Base-by-base conservation (phyloP, 2,113 vertebrate genomes). In the Paradisaea rubra region DNA sequence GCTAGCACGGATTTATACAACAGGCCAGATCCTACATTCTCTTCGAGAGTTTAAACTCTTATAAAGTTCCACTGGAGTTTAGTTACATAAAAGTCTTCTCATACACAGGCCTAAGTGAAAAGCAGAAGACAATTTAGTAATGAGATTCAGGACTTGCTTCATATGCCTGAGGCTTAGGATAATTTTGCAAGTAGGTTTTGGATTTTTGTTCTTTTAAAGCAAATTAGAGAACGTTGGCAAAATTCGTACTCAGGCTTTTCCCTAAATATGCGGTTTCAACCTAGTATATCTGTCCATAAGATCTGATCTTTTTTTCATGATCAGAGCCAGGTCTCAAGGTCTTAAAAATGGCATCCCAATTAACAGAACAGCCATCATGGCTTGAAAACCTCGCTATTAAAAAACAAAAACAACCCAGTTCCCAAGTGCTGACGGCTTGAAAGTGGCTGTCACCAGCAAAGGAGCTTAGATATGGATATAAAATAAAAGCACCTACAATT, bases 401-500 rank as follows among this genome's bases (percentile, higher is more conserved):
- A 86, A 94, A 95, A 73, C 81, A 94, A 94, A 97, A 92, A 49
- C 74, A 92, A 61, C 27, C 35, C 71, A 54, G 79, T 80, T 94
- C 81, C 85, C 93, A 89, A 90, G 52, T 17, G 5, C 72, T 77
- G 66, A 57, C 3, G 37, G 33, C 91, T 96, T 95, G 94, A 82
- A 95, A 94, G 95, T 70, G 52, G 71, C 71, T 94, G 89, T 86
- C 93, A 95, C 71, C 61, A 89, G 89, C 81, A 93, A 94, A 94
- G 81, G 50, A 89, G 66, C 70, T 91, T 86, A 95, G 81, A 93
- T 88, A 95, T 12, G 33, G 57, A 80, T 83, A 63, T 86, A 91
- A 89, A 97, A 96, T 91, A 91, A 95, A 92, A 95, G 79, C 56
- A 91, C 68, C 91, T 93, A 76, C 70, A 44, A 86, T 92, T 91